phyloP scores from a whole-genome alignment of 2,113 vertebrate species.

The Megalops atlanticus region DNA sequence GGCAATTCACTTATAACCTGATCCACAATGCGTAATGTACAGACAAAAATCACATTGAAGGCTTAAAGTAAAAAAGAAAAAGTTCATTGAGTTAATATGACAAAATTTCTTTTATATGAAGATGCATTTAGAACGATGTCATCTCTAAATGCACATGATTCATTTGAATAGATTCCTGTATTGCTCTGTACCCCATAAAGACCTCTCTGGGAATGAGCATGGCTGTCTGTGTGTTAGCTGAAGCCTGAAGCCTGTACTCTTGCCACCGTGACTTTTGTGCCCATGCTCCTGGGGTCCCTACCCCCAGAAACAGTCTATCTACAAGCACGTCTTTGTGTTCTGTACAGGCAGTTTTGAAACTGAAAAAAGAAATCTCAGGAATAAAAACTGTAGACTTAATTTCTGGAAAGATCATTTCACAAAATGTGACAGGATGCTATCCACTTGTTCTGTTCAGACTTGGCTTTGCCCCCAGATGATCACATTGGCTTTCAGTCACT shows the following conservation, averaged over 20 bases:
- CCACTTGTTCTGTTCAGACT: conserved; percentile 23
- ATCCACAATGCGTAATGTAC: not conserved
- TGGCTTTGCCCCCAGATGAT: not conserved
- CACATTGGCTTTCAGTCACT: not conserved
- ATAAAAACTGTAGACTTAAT: conserved; percentile 61
- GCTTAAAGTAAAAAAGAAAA: not conserved
- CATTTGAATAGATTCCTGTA: not conserved
- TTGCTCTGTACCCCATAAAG: too few relatives aligned
- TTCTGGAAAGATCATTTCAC: conserved; percentile 55
- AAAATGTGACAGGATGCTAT: conserved; percentile 38
- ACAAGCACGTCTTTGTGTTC: conserved; percentile 44
- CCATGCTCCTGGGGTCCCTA: conserved; percentile 10
- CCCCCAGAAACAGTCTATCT: conserved; percentile 34
- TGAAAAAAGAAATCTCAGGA: conserved; percentile 67
- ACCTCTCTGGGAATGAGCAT: not conserved
- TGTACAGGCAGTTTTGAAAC: conserved; percentile 40
- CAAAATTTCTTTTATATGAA: too few relatives aligned
- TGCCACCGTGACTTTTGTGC: not conserved
- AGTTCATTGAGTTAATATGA: too few relatives aligned
- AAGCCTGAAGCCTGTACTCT: not conserved
- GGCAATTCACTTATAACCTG: conserved; percentile 22
- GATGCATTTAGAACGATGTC: not conserved
- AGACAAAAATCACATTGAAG: not conserved
- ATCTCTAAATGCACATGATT: not conserved
- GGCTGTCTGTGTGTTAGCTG: not conserved